Evolutionary conservation across 92 coral and sea anemone genomes (phyloP).

Genomic region (Micromussa lordhowensis): DNA sequence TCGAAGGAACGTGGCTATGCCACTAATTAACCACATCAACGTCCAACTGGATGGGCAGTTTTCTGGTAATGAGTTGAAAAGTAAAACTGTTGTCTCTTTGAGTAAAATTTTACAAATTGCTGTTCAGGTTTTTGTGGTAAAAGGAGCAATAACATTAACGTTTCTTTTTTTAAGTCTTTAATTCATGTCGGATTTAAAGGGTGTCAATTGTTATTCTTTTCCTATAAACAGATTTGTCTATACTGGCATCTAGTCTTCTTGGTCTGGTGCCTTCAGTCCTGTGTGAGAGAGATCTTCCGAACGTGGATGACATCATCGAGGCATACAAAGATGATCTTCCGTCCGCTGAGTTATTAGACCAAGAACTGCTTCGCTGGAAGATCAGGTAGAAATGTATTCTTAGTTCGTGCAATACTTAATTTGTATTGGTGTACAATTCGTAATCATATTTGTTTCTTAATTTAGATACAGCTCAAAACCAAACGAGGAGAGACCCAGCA

Average conservation of each 20-base stretch:
- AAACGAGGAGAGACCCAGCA: slow-evolving; percentile 37
- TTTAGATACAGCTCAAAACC: slow-evolving; percentile 1
- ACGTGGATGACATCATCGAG: slow-evolving; percentile 26
- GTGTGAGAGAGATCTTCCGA: slow-evolving; percentile 41
- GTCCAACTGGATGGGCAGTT: too few relatives aligned
- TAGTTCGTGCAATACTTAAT: not conserved
- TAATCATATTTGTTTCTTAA: slow-evolving; percentile 8
- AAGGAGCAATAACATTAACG: too few relatives aligned
- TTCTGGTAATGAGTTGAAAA: too few relatives aligned
- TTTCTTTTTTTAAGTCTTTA: too few relatives aligned
- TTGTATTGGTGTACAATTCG: slow-evolving; percentile 6
- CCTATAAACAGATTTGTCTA: slow-evolving; percentile 42
- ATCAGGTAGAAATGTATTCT: slow-evolving; percentile 17
- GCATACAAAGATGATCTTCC: slow-evolving; percentile 46
- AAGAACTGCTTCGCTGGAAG: slow-evolving; percentile 46
- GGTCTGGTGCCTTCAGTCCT: slow-evolving; percentile 51
- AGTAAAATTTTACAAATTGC: too few relatives aligned
- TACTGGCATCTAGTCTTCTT: slow-evolving; percentile 32
- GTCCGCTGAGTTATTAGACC: slow-evolving; percentile 34
- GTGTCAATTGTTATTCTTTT: not conserved
- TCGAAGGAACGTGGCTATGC: not conserved
- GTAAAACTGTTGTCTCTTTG: too few relatives aligned
- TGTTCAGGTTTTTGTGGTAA: too few relatives aligned
- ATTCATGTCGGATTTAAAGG: too few relatives aligned
- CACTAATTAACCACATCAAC: too few relatives aligned